phyloP scores from a whole-genome alignment of 2,888 invertebrate species.

The Pheosia gnoma region DNA sequence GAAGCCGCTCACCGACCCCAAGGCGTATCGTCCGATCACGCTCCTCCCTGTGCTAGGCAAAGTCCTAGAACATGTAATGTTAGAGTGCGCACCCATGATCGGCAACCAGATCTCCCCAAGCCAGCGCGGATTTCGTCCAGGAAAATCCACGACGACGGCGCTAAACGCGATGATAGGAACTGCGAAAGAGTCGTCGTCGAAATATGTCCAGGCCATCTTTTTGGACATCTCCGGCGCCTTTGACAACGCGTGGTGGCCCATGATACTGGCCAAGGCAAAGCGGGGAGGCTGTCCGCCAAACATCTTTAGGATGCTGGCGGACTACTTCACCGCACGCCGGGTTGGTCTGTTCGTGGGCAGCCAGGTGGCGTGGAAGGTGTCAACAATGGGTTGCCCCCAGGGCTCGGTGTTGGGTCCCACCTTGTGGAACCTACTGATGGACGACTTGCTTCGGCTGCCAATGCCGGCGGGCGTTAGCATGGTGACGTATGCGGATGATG shows the following conservation, averaged over 20 bases:
- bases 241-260: conserved; percentile 3
- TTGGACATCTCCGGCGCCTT: conserved; percentile 4
- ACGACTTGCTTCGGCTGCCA: neutral
- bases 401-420: conserved; percentile 1
- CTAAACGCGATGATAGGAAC: neutral
- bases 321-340: neutral
- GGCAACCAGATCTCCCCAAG: neutral
- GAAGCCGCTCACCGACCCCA: neutral
- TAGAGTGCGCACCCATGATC: neutral
- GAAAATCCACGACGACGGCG: neutral
- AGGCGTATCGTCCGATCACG: conserved; percentile 8
- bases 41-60: neutral
- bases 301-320: conserved; percentile 4
- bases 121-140: neutral
- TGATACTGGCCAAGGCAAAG: neutral
- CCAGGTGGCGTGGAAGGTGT: conserved; percentile 5
- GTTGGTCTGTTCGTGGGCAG: neutral
- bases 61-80: neutral
- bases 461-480: neutral
- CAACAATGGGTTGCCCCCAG: conserved; percentile 7
- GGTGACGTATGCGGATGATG: neutral
- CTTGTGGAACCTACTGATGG: neutral
- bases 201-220: conserved; percentile 1
- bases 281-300: conserved; percentile 1
- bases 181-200: neutral